These are phyloP conservation scores for Euphydryas editha DNA, from an alignment of 2,888 invertebrate genomes.

Conservation along the genomic window DNA sequence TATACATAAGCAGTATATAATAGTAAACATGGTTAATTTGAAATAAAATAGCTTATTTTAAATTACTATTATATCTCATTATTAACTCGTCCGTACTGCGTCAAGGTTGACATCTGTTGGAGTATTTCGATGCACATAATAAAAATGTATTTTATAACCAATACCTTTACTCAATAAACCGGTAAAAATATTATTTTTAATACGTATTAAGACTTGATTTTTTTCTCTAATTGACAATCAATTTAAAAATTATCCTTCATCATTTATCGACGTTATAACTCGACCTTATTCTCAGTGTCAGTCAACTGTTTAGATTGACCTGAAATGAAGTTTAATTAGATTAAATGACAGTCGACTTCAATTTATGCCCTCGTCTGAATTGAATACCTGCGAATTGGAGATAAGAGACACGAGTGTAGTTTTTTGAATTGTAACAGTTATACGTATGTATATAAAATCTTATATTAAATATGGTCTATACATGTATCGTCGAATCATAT, in stretches of 20 bases:
- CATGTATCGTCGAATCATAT: too few relatives aligned
- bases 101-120: too few relatives aligned
- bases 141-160: too few relatives aligned
- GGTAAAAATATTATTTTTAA: neutral
- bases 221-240: neutral
- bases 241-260: neutral
- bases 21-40: too few relatives aligned
- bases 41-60: too few relatives aligned
- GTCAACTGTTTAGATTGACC: constrained; percentile 37
- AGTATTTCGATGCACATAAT: too few relatives aligned
- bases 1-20: too few relatives aligned
- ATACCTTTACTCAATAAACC: too few relatives aligned
- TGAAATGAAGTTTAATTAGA: constrained; percentile 34
- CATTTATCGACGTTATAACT: constrained; percentile 16
- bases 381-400: constrained; percentile 3
- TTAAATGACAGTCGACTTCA: constrained; percentile 26
- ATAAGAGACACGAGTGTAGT: neutral
- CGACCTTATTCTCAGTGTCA: constrained; percentile 28
- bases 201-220: neutral
- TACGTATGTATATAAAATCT: too few relatives aligned
- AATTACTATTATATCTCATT: too few relatives aligned
- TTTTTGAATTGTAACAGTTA: too few relatives aligned
- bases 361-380: constrained; percentile 16
- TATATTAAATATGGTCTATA: neutral
- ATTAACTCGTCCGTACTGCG: too few relatives aligned